phyloP scores from a whole-genome alignment of 37 sponge, comb jelly and placozoan species.

The Tethya wilhelma region DNA sequence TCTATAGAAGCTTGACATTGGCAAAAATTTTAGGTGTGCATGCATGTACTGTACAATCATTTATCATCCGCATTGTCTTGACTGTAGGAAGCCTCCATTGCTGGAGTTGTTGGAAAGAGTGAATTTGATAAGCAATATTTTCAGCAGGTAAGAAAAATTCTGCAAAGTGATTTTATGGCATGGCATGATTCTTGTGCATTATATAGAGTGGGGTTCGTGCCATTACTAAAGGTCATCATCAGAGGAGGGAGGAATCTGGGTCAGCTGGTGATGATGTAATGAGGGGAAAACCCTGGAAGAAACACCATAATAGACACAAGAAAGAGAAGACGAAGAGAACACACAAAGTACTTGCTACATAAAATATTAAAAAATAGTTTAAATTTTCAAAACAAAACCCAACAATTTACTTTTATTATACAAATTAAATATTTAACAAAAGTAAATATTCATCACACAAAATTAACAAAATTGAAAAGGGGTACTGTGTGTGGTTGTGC shows the following conservation, averaged over 20 bases:
- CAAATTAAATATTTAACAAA: not conserved
- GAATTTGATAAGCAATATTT: slow-evolving; percentile 37
- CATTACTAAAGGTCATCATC: slow-evolving; percentile 59
- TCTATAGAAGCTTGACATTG: no score
- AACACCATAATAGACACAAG: slow-evolving; percentile 84
- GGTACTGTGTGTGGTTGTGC: no score
- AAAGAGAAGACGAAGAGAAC: slow-evolving; percentile 82
- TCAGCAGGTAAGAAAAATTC: slow-evolving; percentile 4
- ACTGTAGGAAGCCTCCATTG: not conserved
- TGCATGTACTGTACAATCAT: not conserved
- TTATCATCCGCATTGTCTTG: not conserved
- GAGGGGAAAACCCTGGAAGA: slow-evolving; percentile 88
- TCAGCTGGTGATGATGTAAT: not conserved
- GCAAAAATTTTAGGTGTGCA: no score
- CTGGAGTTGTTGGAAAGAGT: not conserved
- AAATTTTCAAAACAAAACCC: not conserved
- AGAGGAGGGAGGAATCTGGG: not conserved
- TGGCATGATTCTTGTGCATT: not conserved
- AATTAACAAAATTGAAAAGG: no score
- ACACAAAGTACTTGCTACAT: no score
- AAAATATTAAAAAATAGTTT: no score
- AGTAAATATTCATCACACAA: not conserved
- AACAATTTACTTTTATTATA: not conserved
- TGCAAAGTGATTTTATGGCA: not conserved
- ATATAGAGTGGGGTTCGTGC: slow-evolving; percentile 26